Evolutionary conservation across 2,888 invertebrate genomes (phyloP), one percentile per base, ranked within the genome.

Genomic region (Epinotia ramella): DNA sequence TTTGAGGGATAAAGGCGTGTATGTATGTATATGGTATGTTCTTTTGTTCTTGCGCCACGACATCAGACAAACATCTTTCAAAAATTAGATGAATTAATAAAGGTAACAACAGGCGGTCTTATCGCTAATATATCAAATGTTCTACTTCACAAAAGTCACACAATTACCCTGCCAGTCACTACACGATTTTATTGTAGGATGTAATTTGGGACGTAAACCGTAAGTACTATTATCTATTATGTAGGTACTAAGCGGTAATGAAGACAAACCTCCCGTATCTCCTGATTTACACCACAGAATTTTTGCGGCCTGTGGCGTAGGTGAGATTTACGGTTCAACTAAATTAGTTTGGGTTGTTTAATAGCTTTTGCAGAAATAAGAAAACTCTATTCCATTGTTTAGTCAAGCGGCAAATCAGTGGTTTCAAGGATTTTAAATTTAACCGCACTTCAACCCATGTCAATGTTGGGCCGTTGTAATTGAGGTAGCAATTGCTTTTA

Each of bases 321-420:
- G 77, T 77, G 75, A 77, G 75, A 77, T 77, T 77, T 77, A 77
- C 77, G 75, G 71, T 68, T 63, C 72, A 64, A 69, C 44, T 75
- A 75, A 77, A 77, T 77, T 77, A 76, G 73, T 76, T 72, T 13
- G 49, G 73, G 73, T 73, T 72, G 75, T 75, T 77, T 77, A 75
- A 77, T 77, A 64, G 75, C 59, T 75, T 75, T 73, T 53, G 20
- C 46, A 67, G 56, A 73, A 70, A 73, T 73, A 70, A 77, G 66
- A 73, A 72, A 65, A 56, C 63, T 46, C 64, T 73, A 76, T 64
- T 77, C 66, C 67, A 76, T 63, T 67, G 40, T 71, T 62, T 71
- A 56, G 49, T 72, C 71, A 72, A 44, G 62, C 67, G 66, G 71
- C 28, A 71, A 76, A 72, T 75, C 66, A 60, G 16, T 20, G 16